Percentiles rank a stretch among this genome's conserved stretches.
Evolutionary conservation across 2,888 invertebrate species (phyloP).

Genomic region (Lagria hirta): DNA sequence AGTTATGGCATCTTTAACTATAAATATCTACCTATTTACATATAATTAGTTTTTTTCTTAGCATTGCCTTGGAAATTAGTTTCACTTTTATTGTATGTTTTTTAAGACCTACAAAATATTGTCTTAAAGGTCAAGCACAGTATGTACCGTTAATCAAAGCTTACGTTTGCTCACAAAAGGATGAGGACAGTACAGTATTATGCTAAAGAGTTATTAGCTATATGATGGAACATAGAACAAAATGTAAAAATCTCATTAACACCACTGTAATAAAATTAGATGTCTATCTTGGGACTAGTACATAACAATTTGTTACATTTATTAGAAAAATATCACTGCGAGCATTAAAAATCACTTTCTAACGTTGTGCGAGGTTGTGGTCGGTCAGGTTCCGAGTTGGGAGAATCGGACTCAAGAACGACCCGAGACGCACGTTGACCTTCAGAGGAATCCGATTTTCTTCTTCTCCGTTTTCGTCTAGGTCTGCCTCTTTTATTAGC

Average conservation of each 20-base stretch:
- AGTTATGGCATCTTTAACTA: too few relatives aligned
- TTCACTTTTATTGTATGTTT: constrained; percentile 18
- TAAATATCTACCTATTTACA: constrained; percentile 13
- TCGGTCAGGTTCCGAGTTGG: constrained; percentile 34
- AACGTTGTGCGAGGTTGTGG: constrained; percentile 32
- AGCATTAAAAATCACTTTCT: constrained; percentile 43
- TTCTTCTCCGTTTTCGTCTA: constrained; percentile 41
- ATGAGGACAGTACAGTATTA: too few relatives aligned
- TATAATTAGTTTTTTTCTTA: constrained; percentile 5
- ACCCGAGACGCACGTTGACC: constrained; percentile 36
- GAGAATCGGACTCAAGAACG: constrained; percentile 31
- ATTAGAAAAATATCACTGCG: constrained; percentile 6
- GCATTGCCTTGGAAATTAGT: constrained; percentile 8
- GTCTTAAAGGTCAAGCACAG: too few relatives aligned
- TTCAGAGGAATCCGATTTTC: constrained; percentile 38
- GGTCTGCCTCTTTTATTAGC: constrained; percentile 39
- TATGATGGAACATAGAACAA: too few relatives aligned
- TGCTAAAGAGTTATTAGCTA: too few relatives aligned
- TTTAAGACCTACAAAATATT: too few relatives aligned
- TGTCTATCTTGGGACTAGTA: too few relatives aligned
- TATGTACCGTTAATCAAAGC: too few relatives aligned
- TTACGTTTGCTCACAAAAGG: too few relatives aligned
- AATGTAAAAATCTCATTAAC: too few relatives aligned
- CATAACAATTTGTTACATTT: too few relatives aligned
- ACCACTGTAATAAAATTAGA: too few relatives aligned